Evolutionary conservation across 2,113 vertebrate genomes (phyloP).

Genomic region (Microtus ochrogaster): DNA sequence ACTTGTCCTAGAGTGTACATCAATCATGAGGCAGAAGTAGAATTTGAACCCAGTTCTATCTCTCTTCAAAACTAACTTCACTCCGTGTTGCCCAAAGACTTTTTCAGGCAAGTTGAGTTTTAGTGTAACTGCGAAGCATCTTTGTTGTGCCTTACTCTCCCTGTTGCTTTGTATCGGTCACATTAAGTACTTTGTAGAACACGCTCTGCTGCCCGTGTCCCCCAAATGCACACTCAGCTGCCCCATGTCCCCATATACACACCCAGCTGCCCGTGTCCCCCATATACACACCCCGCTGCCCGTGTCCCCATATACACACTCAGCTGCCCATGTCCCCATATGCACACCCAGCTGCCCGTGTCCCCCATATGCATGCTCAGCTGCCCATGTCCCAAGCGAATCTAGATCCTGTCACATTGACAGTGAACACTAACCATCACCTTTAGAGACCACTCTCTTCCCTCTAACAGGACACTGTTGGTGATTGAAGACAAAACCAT

Average conservation of each 20-base stretch:
- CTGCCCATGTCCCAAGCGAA: background rate
- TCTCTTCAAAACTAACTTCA: background rate
- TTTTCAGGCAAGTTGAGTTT: background rate
- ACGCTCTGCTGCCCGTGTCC: too few species aligned
- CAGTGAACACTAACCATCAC: background rate
- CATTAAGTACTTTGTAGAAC: background rate
- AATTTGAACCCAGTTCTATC: background rate
- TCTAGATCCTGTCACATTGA: background rate
- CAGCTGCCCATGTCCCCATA: background rate
- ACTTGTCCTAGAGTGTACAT: background rate
- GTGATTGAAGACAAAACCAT: background rate
- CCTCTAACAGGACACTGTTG: background rate
- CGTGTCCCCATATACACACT: accelerated
- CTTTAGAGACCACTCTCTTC: background rate
- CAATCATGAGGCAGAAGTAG: background rate
- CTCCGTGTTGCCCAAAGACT: background rate
- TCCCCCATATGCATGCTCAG: accelerated
- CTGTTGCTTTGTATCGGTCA: background rate
- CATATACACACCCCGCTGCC: too few species aligned
- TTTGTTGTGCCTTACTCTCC: background rate
- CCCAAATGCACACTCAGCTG: too few species aligned
- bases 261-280: too few species aligned
- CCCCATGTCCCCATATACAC: background rate
- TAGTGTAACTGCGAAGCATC: background rate
- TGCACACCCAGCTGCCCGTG: too few species aligned